These are phyloP conservation scores for Malacoctenus gilli DNA, from an alignment of 2,797 vertebrate species.

Conservation along the genomic window DNA sequence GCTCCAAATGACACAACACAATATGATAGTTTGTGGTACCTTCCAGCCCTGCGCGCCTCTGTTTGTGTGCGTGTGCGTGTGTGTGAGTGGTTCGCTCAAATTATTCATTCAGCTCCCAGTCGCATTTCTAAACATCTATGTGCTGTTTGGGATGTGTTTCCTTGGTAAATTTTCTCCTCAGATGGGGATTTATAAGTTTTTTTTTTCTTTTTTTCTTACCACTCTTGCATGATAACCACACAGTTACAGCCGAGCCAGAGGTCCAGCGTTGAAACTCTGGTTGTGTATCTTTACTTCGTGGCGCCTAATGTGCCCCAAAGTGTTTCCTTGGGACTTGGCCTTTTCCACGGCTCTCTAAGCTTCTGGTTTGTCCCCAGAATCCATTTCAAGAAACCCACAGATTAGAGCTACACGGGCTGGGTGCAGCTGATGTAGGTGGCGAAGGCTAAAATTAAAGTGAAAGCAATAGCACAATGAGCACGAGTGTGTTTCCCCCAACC, in stretches of 20 bases:
- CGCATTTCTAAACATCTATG: slow-evolving; percentile 43
- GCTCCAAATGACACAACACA: slow-evolving; percentile 11
- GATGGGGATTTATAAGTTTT: slow-evolving; percentile 44
- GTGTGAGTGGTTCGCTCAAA: not conserved
- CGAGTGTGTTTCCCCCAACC: not conserved
- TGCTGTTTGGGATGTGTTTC: slow-evolving; percentile 14
- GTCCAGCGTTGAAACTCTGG: slow-evolving; percentile 8
- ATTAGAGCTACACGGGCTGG: slow-evolving; percentile 31
- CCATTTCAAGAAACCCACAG: slow-evolving; percentile 12
- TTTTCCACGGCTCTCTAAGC: slow-evolving; percentile 8
- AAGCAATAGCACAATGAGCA: no score
- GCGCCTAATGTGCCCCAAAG: slow-evolving; percentile 16
- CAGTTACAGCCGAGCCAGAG: slow-evolving; percentile 43
- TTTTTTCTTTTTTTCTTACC: slow-evolving; percentile 55
- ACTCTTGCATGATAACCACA: slow-evolving; percentile 38
- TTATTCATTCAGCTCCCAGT: slow-evolving; percentile 24
- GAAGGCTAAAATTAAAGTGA: slow-evolving; percentile 9
- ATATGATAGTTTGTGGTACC: slow-evolving; percentile 16
- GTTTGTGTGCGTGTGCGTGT: no score
- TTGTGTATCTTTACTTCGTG: slow-evolving; percentile 32
- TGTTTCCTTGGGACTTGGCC: slow-evolving; percentile 8
- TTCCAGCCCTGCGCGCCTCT: not conserved
- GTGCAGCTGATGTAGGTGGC: slow-evolving; percentile 7
- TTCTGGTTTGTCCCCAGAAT: slow-evolving; percentile 26
- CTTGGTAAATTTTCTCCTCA: not conserved